phyloP scores from a whole-genome alignment of 2,888 invertebrate species.

The Melieria picta region DNA sequence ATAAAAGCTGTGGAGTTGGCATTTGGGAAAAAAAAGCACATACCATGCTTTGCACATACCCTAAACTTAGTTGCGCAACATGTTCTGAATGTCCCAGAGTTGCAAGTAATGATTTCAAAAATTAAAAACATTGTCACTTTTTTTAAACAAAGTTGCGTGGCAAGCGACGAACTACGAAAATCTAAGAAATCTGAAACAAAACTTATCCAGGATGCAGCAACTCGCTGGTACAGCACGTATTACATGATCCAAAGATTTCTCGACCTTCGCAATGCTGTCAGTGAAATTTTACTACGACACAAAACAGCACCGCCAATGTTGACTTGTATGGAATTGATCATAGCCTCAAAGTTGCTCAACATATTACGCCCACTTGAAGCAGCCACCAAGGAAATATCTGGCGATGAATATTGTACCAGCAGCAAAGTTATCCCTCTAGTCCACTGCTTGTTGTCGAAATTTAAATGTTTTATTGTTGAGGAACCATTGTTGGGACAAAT shows the following conservation, averaged over 20 bases:
- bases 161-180: too few species aligned
- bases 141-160: too few species aligned
- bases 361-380: conserved; percentile 12
- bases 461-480: conserved; percentile 3
- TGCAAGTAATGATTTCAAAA: too few species aligned
- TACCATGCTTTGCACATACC: too few species aligned
- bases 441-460: not conserved
- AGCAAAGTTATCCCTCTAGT: conserved; percentile 1
- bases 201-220: not conserved
- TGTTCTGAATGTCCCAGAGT: not conserved
- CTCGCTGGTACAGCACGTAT: conserved; percentile 34
- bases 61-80: too few species aligned
- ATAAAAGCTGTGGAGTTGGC: conserved; percentile 33
- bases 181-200: too few species aligned
- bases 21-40: conserved; percentile 37
- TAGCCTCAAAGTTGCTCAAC: conserved; percentile 11
- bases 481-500: conserved; percentile 3
- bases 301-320: conserved; percentile 32
- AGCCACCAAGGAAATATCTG: conserved; percentile 6
- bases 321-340: conserved; percentile 18
- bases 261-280: conserved; percentile 27
- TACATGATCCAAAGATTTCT: conserved; percentile 32
- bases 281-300: conserved; percentile 27
- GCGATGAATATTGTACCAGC: conserved; percentile 8
- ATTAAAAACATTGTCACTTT: too few species aligned